These are phyloP conservation scores for Drosophila bocki DNA, from an alignment of 1,140 invertebrate species.

Conservation along the genomic window DNA sequence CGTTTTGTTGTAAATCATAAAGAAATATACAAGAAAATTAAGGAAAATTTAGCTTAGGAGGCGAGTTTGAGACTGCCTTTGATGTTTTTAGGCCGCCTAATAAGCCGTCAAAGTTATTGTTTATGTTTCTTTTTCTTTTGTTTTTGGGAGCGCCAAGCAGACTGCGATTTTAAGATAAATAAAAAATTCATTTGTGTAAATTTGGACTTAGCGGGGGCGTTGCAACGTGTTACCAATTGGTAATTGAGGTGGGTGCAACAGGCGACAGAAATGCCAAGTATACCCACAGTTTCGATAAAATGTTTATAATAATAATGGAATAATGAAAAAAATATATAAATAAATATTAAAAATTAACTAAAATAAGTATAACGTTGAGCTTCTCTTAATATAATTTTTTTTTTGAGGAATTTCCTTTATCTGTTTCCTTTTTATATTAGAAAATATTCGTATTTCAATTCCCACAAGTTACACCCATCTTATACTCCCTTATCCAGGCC, in stretches of 20 bases:
- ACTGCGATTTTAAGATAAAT: constrained; percentile 17
- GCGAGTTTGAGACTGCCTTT: constrained; percentile 30
- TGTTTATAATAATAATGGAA: background rate
- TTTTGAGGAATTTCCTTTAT: too few species aligned
- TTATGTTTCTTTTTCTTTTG: constrained; percentile 16
- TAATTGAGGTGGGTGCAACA: constrained; percentile 43
- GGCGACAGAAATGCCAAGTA: constrained; percentile 11
- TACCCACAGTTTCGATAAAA: background rate
- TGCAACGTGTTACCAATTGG: constrained; percentile 25
- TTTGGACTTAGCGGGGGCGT: constrained; percentile 20
- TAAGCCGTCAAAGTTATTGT: constrained; percentile 36
- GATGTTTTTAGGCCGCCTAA: constrained; percentile 61
- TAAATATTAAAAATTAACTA: background rate
- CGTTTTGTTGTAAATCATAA: constrained; percentile 63
- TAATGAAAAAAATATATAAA: background rate
- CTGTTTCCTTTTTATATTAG: too few species aligned
- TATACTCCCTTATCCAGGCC: background rate
- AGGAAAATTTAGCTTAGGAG: constrained; percentile 36
- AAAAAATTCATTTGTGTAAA: constrained; percentile 39
- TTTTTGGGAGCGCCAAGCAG: constrained; percentile 16
- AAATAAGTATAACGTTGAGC: too few species aligned
- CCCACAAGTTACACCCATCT: background rate
- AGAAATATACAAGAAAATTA: constrained; percentile 42
- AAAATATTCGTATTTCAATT: background rate
- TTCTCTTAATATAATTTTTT: too few species aligned